A percentile compares a stretch with the other conserved stretches of the same genome.
These are phyloP conservation scores for Leptinotarsa juncta DNA, from an alignment of 2,888 invertebrate genomes.

Conservation along the genomic window DNA sequence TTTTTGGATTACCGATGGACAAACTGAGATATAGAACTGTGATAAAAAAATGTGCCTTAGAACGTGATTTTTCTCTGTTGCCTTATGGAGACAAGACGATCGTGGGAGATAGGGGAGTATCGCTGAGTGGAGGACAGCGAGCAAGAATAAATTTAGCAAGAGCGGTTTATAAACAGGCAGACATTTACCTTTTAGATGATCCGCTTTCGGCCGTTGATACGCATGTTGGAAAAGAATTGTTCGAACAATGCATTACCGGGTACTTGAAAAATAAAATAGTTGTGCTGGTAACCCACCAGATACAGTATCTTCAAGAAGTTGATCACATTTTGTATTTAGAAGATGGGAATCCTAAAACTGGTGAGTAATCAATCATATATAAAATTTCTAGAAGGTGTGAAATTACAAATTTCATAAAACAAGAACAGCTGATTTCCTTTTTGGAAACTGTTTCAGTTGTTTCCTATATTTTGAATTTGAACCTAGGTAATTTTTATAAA, in stretches of 20 bases:
- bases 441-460: too few species aligned
- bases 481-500: too few species aligned
- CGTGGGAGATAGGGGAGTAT: constrained; percentile 85
- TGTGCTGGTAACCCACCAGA: constrained; percentile 82
- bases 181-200: constrained; percentile 91
- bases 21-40: constrained; percentile 73
- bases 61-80: constrained; percentile 79
- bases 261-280: constrained; percentile 78
- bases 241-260: constrained; percentile 80
- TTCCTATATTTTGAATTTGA: too few species aligned
- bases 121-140: constrained; percentile 86
- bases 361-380: constrained; percentile 50
- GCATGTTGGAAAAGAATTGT: constrained; percentile 88
- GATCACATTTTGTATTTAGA: constrained; percentile 72
- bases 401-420: too few species aligned
- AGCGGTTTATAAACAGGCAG: constrained; percentile 86
- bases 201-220: constrained; percentile 94
- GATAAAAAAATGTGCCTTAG: constrained; percentile 78
- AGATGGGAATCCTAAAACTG: constrained; percentile 71
- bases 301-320: constrained; percentile 75
- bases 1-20: constrained; percentile 86
- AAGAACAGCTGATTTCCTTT: too few species aligned
- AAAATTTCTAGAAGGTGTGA: too few species aligned
- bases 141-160: constrained; percentile 90
- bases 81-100: constrained; percentile 87